Conservation (phyloP, 2,888 invertebrate species). For the Dynastes hyllus region DNA sequence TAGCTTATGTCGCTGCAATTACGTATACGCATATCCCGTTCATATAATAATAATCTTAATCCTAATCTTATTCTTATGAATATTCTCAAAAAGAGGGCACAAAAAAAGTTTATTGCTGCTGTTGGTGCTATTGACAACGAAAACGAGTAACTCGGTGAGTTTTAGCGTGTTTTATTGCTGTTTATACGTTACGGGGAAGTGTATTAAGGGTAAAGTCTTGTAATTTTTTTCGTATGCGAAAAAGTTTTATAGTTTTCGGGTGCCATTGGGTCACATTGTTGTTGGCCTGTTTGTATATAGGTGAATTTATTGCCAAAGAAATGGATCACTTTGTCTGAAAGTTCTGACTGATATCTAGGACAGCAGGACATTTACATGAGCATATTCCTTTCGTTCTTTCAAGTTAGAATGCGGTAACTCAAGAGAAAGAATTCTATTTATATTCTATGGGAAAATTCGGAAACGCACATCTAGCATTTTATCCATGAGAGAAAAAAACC, state of each 20-base stretch:
- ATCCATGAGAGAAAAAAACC: no score
- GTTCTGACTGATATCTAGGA: slow-evolving; percentile 39
- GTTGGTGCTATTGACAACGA: slow-evolving; percentile 26
- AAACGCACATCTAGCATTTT: no score
- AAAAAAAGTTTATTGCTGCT: slow-evolving; percentile 49
- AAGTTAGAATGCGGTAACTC: slow-evolving; percentile 9
- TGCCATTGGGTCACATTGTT: slow-evolving; percentile 42
- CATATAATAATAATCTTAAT: slow-evolving; percentile 50
- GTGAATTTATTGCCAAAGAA: slow-evolving; percentile 47
- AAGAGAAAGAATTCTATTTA: slow-evolving; percentile 16
- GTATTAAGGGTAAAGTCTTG: slow-evolving; percentile 46
- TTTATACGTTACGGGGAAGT: slow-evolving; percentile 48
- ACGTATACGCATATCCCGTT: slow-evolving; percentile 22
- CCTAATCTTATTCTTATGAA: slow-evolving; percentile 53
- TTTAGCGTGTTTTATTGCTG: slow-evolving; percentile 50
- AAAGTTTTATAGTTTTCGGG: slow-evolving; percentile 47
- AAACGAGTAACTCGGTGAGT: slow-evolving; percentile 40
- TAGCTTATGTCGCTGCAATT: slow-evolving; percentile 19
- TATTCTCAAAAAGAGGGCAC: slow-evolving; percentile 41
- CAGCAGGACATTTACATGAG: slow-evolving; percentile 37
- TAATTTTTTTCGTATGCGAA: slow-evolving; percentile 43
- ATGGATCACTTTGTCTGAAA: slow-evolving; percentile 41
- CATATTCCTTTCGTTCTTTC: slow-evolving; percentile 12
- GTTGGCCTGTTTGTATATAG: slow-evolving; percentile 33
- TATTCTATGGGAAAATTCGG: neutral